These are phyloP conservation scores for Trichopria drosophilae DNA, from an alignment of 2,888 invertebrate species.

Conservation along the genomic window DNA sequence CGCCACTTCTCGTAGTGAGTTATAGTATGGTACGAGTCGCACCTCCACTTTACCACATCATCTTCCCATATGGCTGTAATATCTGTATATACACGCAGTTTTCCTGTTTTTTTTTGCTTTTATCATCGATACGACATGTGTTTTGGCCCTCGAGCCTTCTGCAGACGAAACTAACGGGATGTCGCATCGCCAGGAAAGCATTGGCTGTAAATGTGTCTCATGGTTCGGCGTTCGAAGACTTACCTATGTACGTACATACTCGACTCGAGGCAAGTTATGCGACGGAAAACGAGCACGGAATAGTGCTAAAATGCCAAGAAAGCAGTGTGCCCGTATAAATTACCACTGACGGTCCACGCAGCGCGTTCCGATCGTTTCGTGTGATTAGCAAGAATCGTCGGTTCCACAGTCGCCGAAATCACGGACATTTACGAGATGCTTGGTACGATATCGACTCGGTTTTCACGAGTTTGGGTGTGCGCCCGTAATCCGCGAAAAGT, in stretches of 20 bases:
- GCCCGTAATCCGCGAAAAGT: too few relatives aligned
- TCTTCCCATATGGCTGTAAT: too few relatives aligned
- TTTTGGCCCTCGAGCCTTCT: conserved; percentile 3
- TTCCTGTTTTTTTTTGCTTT: conserved; percentile 8
- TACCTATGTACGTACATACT: neutral
- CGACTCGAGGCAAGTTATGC: conserved; percentile 29
- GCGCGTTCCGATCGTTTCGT: conserved; percentile 30
- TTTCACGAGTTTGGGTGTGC: too few relatives aligned
- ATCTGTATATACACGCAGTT: too few relatives aligned
- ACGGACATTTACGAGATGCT: too few relatives aligned
- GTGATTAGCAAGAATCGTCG: conserved; percentile 27
- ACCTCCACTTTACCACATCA: too few relatives aligned
- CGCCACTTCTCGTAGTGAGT: too few relatives aligned
- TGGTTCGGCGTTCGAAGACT: conserved; percentile 10
- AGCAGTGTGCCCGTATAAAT: conserved; percentile 35
- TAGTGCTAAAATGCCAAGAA: conserved; percentile 33
- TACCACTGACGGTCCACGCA: conserved; percentile 32
- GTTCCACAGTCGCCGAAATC: too few relatives aligned
- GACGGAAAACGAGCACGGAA: conserved; percentile 36
- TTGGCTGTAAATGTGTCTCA: conserved; percentile 14
- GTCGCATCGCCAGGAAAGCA: conserved; percentile 9
- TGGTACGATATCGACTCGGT: too few relatives aligned
- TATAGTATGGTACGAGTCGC: too few relatives aligned
- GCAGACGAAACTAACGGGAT: conserved; percentile 7
- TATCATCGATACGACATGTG: conserved; percentile 8